Evolutionary conservation across 2,113 vertebrate genomes (phyloP), one percentile per base, ranked within the genome.

Genomic region (Egretta garzetta): DNA sequence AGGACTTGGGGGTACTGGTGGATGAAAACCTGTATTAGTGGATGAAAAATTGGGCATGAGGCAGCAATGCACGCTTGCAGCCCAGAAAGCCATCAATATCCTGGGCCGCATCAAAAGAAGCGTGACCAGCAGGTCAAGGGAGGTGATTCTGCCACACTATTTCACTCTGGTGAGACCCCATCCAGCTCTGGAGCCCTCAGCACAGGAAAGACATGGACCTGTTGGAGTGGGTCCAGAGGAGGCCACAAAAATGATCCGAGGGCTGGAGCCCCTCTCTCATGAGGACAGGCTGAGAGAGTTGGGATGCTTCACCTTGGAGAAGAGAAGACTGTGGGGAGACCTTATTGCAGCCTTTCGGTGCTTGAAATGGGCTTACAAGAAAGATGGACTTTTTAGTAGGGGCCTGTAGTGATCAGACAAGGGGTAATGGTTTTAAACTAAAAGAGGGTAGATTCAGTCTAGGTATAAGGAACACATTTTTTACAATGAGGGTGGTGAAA

Each of bases 41-140:
- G 10, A 67, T 70, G 33, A 43, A 74, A 49, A 85, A 8, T 6
- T 37, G 15, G n/a, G 43, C 13, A 32, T 24, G 47, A 74, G 12
- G 22, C 2, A 0, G 8, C 8, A 67, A 9, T 5, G 19, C 30
- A 17, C 0, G 0, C 41, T 39, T 2, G 4, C 32, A 58, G 56
- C 56, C 56, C 32, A 58, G 56, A n/a, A 58, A n/a, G 32, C 35
- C 68, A 85, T 9, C 9, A 0, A 0, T 21, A 15, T 14, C 23
- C 33, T 72, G 66, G 33, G 28, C 30, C 72, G 12, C 33, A 32
- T 39, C 52, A 24, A n/a, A 63, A 60, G 39, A 19, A 81, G 39
- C 2, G 1, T 5, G 26, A 23, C 7, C 37, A 84, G 68, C 27
- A 90, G 28, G 10, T 10, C 1, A 2, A 56, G 14, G 11, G 14